A percentile compares a stretch with the other conserved stretches of the same genome.
Conservation (phyloP, 2,113 vertebrate species). For the Ursus arctos region DNA sequence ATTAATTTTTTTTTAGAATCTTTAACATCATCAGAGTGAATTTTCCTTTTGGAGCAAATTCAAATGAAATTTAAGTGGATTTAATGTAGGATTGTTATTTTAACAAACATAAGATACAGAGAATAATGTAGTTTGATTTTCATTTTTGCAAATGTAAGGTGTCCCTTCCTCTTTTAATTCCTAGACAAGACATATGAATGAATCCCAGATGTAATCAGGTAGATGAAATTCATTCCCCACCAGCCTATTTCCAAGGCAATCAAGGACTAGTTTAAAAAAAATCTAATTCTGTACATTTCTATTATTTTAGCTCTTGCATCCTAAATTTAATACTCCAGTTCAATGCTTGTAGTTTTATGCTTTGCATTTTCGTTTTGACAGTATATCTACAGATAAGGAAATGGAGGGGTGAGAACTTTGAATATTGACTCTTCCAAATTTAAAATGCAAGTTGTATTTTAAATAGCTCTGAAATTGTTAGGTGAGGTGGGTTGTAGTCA, state of each 20-base stretch:
- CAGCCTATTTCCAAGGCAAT: background rate
- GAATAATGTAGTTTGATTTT: background rate
- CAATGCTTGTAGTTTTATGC: background rate
- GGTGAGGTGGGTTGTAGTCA: background rate
- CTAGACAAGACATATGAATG: background rate
- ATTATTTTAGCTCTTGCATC: background rate
- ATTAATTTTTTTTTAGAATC: background rate
- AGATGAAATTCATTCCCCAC: background rate
- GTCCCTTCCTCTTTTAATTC: background rate
- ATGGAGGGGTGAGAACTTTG: background rate
- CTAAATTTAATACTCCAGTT: background rate
- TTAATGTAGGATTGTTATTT: background rate
- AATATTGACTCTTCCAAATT: conserved; percentile 28
- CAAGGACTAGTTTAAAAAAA: background rate
- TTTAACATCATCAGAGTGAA: background rate
- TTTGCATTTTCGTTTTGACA: background rate
- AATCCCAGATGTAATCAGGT: background rate
- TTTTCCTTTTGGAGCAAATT: conserved; percentile 14
- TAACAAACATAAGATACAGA: background rate
- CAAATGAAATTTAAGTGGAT: background rate
- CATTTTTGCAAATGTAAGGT: background rate
- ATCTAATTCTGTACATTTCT: background rate
- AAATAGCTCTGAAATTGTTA: background rate
- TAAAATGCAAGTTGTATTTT: background rate
- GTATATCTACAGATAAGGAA: background rate